phyloP scores from a whole-genome alignment of 2,113 vertebrate species.

The human (Homo sapiens) region DNA sequence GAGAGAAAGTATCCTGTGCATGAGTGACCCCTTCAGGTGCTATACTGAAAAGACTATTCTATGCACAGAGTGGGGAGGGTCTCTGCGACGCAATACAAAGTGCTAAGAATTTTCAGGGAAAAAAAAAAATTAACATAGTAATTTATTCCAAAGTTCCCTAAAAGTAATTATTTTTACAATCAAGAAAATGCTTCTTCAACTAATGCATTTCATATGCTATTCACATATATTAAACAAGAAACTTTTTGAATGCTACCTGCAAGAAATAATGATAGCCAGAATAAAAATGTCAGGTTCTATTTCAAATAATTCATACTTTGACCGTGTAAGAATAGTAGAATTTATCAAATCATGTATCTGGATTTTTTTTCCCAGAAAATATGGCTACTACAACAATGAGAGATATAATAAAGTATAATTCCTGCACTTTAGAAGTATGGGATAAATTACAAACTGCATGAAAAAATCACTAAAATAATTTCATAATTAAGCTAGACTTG shows the following conservation, averaged over 20 bases:
- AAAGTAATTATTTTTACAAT: constrained; percentile 13
- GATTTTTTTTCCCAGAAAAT: not conserved
- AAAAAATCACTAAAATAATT: not conserved
- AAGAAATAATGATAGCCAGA: not conserved
- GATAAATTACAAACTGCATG: not conserved
- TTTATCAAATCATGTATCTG: not conserved
- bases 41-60: constrained; percentile 21
- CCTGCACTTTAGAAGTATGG: not conserved
- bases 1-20: constrained; percentile 36
- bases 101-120: not conserved
- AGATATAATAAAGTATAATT: not conserved
- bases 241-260: not conserved
- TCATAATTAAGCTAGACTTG: not conserved
- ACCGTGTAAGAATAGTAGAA: not conserved
- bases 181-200: not conserved
- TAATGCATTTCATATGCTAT: not conserved
- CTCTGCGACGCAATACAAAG: not conserved
- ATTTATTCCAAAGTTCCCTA: not conserved
- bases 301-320: not conserved
- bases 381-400: not conserved
- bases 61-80: not conserved
- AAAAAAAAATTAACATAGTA: not conserved
- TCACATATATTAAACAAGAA: not conserved
- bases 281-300: not conserved
- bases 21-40: constrained; percentile 75